These are phyloP conservation scores for Drosophila melanica DNA, from an alignment of 1,140 invertebrate genomes.

Conservation along the genomic window DNA sequence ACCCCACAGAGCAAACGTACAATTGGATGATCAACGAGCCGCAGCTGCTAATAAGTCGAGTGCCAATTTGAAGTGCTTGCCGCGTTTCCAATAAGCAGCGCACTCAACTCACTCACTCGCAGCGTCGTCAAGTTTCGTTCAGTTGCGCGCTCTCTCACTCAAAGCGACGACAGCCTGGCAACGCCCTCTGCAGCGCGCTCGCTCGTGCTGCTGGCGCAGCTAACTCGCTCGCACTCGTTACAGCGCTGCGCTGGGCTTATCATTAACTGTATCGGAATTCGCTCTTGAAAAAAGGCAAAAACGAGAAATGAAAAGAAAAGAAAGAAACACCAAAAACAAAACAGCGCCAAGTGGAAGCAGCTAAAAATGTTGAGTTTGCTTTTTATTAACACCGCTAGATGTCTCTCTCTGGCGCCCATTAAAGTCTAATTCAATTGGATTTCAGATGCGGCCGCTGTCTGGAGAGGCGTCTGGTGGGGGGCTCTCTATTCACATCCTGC, in stretches of 20 bases:
- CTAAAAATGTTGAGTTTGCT: conserved; percentile 62
- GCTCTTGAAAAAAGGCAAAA: conserved; percentile 36
- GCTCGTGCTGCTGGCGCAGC: conserved; percentile 21
- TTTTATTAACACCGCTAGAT: conserved; percentile 80
- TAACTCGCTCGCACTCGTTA: conserved; percentile 26
- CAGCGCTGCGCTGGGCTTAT: conserved; percentile 46
- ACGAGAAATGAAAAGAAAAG: conserved; percentile 6
- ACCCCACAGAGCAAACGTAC: conserved; percentile 69
- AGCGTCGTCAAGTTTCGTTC: conserved; percentile 50
- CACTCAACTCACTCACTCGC: conserved; percentile 21
- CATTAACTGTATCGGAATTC: conserved; percentile 82
- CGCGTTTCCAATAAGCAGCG: conserved; percentile 39
- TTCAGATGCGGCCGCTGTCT: conserved; percentile 37
- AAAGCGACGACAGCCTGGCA: conserved; percentile 7
- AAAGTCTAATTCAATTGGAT: conserved; percentile 75
- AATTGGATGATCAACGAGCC: conserved; percentile 82
- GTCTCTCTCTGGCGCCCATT: conserved; percentile 76
- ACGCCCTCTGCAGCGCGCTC: conserved; percentile 30
- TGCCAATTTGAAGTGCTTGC: conserved; percentile 20
- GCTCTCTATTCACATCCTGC: conserved; percentile 44
- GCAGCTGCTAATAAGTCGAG: conserved; percentile 42
- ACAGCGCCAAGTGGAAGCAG: conserved; percentile 11
- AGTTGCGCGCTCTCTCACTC: conserved; percentile 29
- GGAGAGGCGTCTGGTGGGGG: conserved; percentile 14
- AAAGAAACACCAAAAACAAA: conserved; percentile 21